A percentile compares a stretch with the other conserved stretches of the same genome.
Evolutionary conservation across 2,888 invertebrate genomes (phyloP).

Genomic region (Oasisia sp.): DNA sequence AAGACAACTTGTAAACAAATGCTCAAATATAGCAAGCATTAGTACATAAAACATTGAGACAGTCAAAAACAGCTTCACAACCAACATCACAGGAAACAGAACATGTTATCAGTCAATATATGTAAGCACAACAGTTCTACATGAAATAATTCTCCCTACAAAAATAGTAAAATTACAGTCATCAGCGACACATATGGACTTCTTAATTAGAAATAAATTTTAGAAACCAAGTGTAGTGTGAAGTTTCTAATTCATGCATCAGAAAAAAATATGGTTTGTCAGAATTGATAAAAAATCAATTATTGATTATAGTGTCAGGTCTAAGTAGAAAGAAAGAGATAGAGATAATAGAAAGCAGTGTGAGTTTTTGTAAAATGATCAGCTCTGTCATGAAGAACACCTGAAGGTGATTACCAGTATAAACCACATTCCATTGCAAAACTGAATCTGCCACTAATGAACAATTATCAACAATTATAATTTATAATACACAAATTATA

Average conservation of each 20-base stretch:
- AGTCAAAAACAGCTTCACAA: neutral
- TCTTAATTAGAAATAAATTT: neutral
- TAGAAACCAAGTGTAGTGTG: neutral
- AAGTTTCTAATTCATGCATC: neutral
- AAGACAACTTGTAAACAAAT: neutral
- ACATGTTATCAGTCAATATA: neutral
- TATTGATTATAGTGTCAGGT: too few species aligned
- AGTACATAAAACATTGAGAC: neutral
- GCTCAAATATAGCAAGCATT: conserved; percentile 12
- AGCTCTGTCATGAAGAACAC: too few species aligned
- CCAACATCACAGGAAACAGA: neutral
- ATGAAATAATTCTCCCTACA: neutral
- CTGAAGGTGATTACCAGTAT: neutral
- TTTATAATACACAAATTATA: neutral
- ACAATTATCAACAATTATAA: neutral
- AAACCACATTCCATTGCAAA: neutral
- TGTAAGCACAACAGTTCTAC: neutral
- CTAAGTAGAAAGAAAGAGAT: too few species aligned
- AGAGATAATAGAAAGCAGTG: too few species aligned
- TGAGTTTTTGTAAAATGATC: too few species aligned
- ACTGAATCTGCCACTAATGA: neutral
- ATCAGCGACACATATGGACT: neutral
- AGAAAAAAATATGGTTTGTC: neutral
- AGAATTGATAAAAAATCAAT: neutral
- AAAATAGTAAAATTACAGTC: conserved; percentile 1